phyloP scores from a whole-genome alignment of 2,797 vertebrate species.

The Threskiornis aethiopicus region DNA sequence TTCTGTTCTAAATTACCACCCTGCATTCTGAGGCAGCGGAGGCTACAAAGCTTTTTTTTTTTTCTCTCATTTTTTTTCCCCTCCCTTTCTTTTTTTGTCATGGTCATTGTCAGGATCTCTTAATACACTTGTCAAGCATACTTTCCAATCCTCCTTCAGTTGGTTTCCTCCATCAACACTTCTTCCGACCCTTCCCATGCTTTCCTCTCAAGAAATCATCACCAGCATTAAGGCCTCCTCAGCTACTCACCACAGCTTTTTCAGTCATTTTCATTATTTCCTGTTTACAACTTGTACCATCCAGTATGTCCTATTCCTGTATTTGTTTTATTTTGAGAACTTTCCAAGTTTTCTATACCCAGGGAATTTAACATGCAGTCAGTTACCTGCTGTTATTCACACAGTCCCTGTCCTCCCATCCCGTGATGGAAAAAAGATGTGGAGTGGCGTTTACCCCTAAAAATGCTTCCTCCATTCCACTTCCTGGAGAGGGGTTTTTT shows the following conservation, averaged over 20 bases:
- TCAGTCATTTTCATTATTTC: neutral
- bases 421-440: neutral
- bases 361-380: neutral
- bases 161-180: neutral
- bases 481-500: neutral
- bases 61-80: too few species aligned
- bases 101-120: neutral
- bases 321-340: neutral
- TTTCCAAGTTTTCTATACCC: neutral
- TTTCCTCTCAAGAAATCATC: neutral
- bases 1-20: neutral
- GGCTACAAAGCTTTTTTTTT: neutral
- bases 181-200: neutral
- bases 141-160: neutral
- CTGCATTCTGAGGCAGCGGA: neutral
- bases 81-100: neutral
- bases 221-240: neutral
- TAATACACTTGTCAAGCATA: neutral
- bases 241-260: neutral
- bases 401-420: neutral
- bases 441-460: neutral
- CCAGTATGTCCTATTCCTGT: neutral
- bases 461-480: neutral
- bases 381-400: neutral
- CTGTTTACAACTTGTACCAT: neutral